phyloP scores from a whole-genome alignment of 2,888 invertebrate species.

The Diogma glabrata region DNA sequence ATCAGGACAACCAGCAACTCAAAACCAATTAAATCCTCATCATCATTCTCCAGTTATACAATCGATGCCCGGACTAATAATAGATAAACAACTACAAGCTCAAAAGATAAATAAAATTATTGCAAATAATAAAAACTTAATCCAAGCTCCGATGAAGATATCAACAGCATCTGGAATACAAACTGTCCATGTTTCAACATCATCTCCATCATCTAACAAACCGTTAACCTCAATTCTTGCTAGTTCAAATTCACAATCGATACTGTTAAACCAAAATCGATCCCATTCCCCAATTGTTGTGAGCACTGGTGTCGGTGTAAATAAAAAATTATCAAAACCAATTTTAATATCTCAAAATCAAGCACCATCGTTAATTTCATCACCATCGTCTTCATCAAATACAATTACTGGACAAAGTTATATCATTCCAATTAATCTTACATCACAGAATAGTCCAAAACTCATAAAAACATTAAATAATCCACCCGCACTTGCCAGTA shows the following conservation, averaged over 20 bases:
- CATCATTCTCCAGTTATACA: conserved; percentile 10
- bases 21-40: conserved; percentile 8
- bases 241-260: conserved; percentile 13
- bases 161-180: conserved; percentile 33
- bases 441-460: conserved; percentile 13
- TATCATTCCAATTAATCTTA: conserved; percentile 16
- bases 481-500: conserved; percentile 13
- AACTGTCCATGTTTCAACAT: conserved; percentile 32
- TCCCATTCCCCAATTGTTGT: conserved; percentile 16
- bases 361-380: conserved; percentile 16
- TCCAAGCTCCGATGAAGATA: conserved; percentile 21
- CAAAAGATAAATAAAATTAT: background rate
- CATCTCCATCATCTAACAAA: conserved; percentile 12
- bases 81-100: conserved; percentile 4
- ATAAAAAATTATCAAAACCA: conserved; percentile 17
- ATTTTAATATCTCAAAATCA: conserved; percentile 17
- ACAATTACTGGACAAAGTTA: conserved; percentile 21
- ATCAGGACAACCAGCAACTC: conserved; percentile 5
- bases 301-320: background rate
- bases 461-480: conserved; percentile 11
- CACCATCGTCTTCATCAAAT: conserved; percentile 19
- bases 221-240: conserved; percentile 15
- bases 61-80: conserved; percentile 13
- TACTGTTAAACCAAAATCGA: conserved; percentile 16
- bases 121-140: background rate